Evolutionary conservation across 2,888 invertebrate genomes (phyloP).

Genomic region (Leucophora obtusa): DNA sequence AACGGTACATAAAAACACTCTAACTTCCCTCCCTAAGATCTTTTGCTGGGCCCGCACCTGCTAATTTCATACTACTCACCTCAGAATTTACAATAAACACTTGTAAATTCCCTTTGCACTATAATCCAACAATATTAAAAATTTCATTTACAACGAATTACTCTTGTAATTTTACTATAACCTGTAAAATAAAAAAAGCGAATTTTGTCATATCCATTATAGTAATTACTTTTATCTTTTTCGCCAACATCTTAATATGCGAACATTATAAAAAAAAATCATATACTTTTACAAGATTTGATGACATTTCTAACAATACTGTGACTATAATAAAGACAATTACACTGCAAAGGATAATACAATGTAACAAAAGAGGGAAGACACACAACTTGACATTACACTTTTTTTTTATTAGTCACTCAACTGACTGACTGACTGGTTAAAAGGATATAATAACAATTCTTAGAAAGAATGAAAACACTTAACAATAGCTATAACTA

Average conservation of each 20-base stretch:
- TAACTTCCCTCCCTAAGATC: no score
- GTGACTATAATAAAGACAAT: constrained; percentile 17
- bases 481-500: constrained; percentile 29
- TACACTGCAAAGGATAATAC: constrained; percentile 26
- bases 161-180: neutral
- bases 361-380: neutral
- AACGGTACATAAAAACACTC: no score
- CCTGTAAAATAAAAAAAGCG: neutral
- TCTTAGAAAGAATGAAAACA: constrained; percentile 20
- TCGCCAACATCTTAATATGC: neutral
- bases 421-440: neutral
- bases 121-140: no score
- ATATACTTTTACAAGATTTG: neutral
- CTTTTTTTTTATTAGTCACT: neutral
- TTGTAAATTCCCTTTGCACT: no score
- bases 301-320: constrained; percentile 22
- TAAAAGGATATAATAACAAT: constrained; percentile 22
- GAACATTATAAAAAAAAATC: neutral
- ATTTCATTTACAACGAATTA: neutral
- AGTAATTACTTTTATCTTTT: neutral
- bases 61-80: no score
- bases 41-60: no score
- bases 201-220: neutral
- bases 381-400: neutral
- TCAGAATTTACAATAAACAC: no score